Percentiles rank a stretch among this genome's conserved stretches.
phyloP scores from a whole-genome alignment of 2,113 vertebrate genomes.

The Neotoma lepida region DNA sequence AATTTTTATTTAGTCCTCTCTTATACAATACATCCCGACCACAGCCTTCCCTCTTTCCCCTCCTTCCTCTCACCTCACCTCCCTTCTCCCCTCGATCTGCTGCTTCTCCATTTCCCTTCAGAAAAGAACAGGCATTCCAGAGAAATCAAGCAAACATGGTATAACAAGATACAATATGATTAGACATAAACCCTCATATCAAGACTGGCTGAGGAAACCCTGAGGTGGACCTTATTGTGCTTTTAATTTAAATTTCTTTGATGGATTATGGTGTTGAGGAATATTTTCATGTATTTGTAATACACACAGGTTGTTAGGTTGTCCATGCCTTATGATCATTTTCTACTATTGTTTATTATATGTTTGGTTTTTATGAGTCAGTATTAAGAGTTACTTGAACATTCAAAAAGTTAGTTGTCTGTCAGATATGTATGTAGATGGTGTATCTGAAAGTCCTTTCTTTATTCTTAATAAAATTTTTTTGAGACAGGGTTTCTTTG shows the following conservation, averaged over 20 bases:
- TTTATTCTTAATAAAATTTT: no score
- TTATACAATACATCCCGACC: neutral
- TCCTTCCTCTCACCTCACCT: fast-evolving
- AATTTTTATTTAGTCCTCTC: neutral
- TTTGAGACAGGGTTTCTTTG: no score
- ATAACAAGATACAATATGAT: neutral
- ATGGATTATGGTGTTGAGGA: no score
- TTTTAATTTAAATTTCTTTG: neutral
- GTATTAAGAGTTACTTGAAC: neutral
- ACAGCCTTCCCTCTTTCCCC: neutral
- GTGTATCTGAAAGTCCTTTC: neutral
- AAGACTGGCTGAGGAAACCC: neutral
- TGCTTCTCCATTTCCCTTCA: no score
- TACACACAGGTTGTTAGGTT: neutral
- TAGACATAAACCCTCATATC: neutral
- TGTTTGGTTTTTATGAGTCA: neutral
- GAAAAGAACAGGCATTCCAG: no score
- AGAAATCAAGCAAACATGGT: neutral
- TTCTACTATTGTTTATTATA: neutral
- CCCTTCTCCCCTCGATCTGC: no score
- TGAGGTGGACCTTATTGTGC: neutral
- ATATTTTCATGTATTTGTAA: neutral
- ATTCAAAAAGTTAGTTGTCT: neutral
- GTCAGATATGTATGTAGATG: neutral
- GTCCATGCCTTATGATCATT: neutral